phyloP scores from a whole-genome alignment of 2,888 invertebrate genomes.

The Euzophera pinguis region DNA sequence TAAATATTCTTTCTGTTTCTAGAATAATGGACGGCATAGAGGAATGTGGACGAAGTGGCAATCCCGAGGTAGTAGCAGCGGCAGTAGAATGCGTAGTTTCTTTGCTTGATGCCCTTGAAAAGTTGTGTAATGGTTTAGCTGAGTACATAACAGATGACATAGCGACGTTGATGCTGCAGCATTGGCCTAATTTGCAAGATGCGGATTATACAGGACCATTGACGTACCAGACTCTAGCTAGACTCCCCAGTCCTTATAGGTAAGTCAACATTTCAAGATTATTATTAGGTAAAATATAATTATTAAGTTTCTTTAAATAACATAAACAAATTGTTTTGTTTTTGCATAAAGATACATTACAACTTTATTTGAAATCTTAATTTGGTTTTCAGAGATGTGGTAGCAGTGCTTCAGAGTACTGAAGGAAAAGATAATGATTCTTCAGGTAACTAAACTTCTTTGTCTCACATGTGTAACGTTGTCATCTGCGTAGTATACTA shows the following conservation, averaged over 20 bases:
- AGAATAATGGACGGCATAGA: conserved; percentile 95
- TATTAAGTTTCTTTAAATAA: too few relatives aligned
- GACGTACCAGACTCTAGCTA: conserved; percentile 91
- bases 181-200: conserved; percentile 84
- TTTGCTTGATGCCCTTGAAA: conserved; percentile 89
- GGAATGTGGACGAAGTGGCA: conserved; percentile 92
- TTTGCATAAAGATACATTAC: too few relatives aligned
- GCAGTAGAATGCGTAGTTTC: conserved; percentile 92
- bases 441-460: conserved; percentile 47
- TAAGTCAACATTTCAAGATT: conserved; percentile 33
- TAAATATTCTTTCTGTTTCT: conserved; percentile 14
- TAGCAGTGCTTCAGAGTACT: conserved; percentile 84
- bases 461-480: background rate
- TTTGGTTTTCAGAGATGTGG: conserved; percentile 79
- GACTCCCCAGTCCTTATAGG: conserved; percentile 90
- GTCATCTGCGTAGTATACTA: too few relatives aligned
- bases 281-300: background rate
- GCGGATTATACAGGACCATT: conserved; percentile 91
- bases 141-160: conserved; percentile 52
- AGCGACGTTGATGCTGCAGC: conserved; percentile 77
- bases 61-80: conserved; percentile 86
- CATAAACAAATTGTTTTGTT: too few relatives aligned
- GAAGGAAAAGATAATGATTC: conserved; percentile 80
- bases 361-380: background rate
- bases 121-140: conserved; percentile 86